Conservation (phyloP, 2,888 invertebrate genomes). For the Gymnocheta viridis region DNA sequence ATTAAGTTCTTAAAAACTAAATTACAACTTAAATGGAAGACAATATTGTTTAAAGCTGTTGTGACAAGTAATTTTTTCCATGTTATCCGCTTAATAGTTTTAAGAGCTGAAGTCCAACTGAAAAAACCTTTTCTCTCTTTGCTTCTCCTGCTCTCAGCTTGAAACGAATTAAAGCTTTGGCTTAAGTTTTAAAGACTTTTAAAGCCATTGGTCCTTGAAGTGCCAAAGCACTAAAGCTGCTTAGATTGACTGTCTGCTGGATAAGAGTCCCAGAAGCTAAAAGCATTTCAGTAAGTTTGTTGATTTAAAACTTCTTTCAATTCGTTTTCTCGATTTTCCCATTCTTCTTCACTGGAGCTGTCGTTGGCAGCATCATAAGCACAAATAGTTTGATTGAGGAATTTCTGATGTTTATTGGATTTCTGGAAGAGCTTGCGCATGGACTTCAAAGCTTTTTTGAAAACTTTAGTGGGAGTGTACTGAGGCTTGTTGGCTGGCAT, state of each 20-base stretch:
- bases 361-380: not conserved
- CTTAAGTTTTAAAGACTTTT: conserved; percentile 51
- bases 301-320: conserved; percentile 32
- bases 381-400: conserved; percentile 45
- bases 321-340: conserved; percentile 63
- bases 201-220: conserved; percentile 49
- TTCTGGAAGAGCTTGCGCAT: conserved; percentile 73
- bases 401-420: conserved; percentile 32
- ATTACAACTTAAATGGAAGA: conserved; percentile 35
- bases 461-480: conserved; percentile 70
- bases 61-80: not conserved
- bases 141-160: not conserved
- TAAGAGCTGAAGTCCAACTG: not conserved
- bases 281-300: not conserved
- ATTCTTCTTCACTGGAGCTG: conserved; percentile 54
- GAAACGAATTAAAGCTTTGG: conserved; percentile 41
- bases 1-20: conserved; percentile 24
- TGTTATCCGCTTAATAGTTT: not conserved
- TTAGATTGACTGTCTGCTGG: not conserved
- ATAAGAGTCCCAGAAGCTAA: not conserved
- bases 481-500: conserved; percentile 70
- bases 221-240: not conserved
- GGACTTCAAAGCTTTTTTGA: conserved; percentile 74
- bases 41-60: conserved; percentile 45
- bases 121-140: not conserved